Conservation (phyloP, 2,888 invertebrate genomes). For the Pherbina coryleti region DNA sequence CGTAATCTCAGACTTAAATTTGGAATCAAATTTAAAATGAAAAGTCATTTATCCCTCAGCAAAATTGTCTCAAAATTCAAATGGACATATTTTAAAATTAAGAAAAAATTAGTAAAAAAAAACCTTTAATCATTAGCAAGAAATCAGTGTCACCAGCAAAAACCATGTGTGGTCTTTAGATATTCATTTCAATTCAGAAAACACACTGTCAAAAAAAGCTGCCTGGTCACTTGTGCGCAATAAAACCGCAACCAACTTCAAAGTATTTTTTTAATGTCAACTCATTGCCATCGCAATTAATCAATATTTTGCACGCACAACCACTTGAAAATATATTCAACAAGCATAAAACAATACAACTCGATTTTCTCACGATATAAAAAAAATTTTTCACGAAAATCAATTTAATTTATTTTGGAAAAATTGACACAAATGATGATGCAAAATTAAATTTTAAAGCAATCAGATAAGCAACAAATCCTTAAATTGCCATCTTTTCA, state of each 20-base stretch:
- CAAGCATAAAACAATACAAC: background rate
- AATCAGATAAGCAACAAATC: conserved; percentile 33
- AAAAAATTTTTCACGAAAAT: conserved; percentile 35
- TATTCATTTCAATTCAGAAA: background rate
- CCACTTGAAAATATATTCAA: background rate
- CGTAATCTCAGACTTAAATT: too few species aligned
- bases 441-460: conserved; percentile 43
- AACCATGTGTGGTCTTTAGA: background rate
- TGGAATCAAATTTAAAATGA: too few species aligned
- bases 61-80: too few species aligned
- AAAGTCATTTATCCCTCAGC: too few species aligned
- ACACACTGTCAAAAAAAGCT: too few species aligned
- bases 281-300: conserved; percentile 55
- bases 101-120: background rate
- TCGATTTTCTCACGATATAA: conserved; percentile 54
- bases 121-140: background rate
- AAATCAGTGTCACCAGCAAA: background rate
- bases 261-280: conserved; percentile 45
- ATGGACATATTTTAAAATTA: too few species aligned
- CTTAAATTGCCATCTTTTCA: conserved; percentile 1
- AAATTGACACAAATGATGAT: conserved; percentile 39
- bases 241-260: conserved; percentile 50
- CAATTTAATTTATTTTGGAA: background rate
- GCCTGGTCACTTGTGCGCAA: background rate
- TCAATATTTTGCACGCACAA: conserved; percentile 46